phyloP scores from a whole-genome alignment of 2,888 invertebrate species.

The Tetranychus piercei region DNA sequence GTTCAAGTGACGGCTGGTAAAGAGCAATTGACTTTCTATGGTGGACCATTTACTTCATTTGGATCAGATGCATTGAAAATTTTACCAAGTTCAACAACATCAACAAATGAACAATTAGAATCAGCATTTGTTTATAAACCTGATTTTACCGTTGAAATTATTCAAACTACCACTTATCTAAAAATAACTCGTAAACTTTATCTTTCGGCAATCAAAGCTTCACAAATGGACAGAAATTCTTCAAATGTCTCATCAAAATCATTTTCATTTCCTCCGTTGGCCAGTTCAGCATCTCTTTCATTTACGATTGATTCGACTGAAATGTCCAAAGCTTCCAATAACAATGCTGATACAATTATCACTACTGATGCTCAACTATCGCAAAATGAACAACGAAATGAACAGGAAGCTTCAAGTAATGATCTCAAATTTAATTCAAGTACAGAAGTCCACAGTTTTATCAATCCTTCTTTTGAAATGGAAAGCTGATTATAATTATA shows the following conservation, averaged over 20 bases:
- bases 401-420: neutral
- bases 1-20: constrained; percentile 36
- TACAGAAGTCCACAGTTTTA: neutral
- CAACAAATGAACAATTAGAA: neutral
- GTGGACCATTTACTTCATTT: constrained; percentile 37
- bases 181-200: constrained; percentile 69
- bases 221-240: neutral
- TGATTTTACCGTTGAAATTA: constrained; percentile 73
- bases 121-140: constrained; percentile 36
- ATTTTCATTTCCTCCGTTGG: neutral
- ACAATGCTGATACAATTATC: neutral
- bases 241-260: neutral
- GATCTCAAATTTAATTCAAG: neutral
- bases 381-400: neutral
- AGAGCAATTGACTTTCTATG: constrained; percentile 33
- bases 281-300: neutral
- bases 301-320: neutral
- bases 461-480: neutral
- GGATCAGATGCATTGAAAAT: constrained; percentile 29
- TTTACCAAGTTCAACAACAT: neutral
- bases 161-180: constrained; percentile 64
- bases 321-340: neutral
- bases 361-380: neutral
- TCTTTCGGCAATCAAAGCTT: constrained; percentile 46
- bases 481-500: neutral